Percentiles rank a stretch among this genome's conserved stretches.
These are phyloP conservation scores for Diadophis punctatus DNA, from an alignment of 2,113 vertebrate genomes.

Conservation along the genomic window DNA sequence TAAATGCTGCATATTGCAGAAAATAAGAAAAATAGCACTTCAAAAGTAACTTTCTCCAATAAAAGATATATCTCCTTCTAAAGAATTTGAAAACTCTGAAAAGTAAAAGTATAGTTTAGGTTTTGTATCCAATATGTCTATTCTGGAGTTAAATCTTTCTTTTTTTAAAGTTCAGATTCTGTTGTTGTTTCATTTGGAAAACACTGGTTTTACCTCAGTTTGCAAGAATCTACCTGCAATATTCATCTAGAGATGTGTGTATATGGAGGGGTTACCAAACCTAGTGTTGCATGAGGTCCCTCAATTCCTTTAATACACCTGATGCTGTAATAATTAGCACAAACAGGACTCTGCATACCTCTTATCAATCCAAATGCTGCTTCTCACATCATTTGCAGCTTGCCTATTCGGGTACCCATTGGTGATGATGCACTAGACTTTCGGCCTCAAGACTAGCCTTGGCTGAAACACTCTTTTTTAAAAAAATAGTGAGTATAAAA, in stretches of 20 bases:
- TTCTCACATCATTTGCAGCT: not conserved
- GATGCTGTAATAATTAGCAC: not conserved
- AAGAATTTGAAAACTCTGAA: not conserved
- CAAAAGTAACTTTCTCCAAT: not conserved
- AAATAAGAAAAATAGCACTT: not conserved
- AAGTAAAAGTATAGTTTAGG: not conserved
- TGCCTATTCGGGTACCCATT: not conserved
- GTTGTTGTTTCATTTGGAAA: not conserved
- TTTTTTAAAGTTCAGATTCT: not conserved
- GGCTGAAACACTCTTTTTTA: not conserved
- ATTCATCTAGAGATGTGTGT: not conserved
- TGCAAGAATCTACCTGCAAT: not conserved
- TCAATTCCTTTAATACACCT: not conserved
- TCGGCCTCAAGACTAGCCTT: not conserved
- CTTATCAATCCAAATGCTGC: not conserved
- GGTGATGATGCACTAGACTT: not conserved
- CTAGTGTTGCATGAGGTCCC: not conserved
- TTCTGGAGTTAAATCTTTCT: not conserved
- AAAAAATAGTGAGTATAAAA: not conserved
- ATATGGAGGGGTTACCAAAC: not conserved
- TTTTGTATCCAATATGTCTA: not conserved
- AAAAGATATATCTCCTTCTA: not conserved
- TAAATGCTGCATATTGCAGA: not conserved
- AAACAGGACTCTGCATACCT: not conserved
- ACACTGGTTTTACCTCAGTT: not conserved